Percentiles rank a stretch among this genome's conserved stretches.
These are phyloP conservation scores for Pseudorhiza aurosa DNA, from an alignment of 30 jellyfish, hydroid and myxozoan species.

Conservation along the genomic window DNA sequence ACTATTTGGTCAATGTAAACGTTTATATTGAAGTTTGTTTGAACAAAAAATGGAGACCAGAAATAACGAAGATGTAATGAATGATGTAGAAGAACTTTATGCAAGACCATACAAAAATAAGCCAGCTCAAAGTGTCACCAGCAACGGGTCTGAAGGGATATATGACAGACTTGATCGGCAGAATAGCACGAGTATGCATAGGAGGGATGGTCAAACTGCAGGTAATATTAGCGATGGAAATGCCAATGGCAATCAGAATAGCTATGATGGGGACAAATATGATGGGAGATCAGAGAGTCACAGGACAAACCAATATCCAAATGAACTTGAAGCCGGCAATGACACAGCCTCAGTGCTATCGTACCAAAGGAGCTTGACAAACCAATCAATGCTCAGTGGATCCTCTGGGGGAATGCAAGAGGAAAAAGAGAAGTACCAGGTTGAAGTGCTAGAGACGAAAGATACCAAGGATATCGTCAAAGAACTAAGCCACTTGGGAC, in stretches of 20 bases:
- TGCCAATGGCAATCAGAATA: not conserved
- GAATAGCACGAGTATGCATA: not conserved
- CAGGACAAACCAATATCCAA: too few species aligned
- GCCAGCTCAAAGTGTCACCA: not conserved
- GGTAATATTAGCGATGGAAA: not conserved
- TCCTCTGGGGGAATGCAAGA: slow-evolving; percentile 23
- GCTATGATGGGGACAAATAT: too few species aligned
- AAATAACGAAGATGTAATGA: not conserved
- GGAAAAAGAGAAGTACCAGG: slow-evolving; percentile 14
- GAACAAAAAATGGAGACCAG: not conserved
- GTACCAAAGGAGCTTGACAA: slow-evolving; percentile 38
- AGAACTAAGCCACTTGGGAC: slow-evolving; percentile 47
- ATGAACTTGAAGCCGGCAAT: not conserved
- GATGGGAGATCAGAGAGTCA: too few species aligned
- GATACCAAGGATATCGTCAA: slow-evolving; percentile 70
- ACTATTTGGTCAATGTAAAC: too few species aligned
- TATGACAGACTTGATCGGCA: slow-evolving; percentile 69
- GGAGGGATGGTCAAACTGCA: not conserved
- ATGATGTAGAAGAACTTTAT: slow-evolving; percentile 29
- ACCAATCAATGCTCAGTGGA: slow-evolving; percentile 34
- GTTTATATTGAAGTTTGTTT: not conserved
- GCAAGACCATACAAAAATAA: slow-evolving; percentile 41
- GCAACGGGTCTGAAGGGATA: slow-evolving; percentile 25
- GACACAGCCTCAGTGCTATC: not conserved
- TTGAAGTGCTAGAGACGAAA: slow-evolving; percentile 41